Percentiles rank a stretch among this genome's conserved stretches.
Conservation (phyloP, 1,140 invertebrate species). For the Teleopsis dalmanni region DNA sequence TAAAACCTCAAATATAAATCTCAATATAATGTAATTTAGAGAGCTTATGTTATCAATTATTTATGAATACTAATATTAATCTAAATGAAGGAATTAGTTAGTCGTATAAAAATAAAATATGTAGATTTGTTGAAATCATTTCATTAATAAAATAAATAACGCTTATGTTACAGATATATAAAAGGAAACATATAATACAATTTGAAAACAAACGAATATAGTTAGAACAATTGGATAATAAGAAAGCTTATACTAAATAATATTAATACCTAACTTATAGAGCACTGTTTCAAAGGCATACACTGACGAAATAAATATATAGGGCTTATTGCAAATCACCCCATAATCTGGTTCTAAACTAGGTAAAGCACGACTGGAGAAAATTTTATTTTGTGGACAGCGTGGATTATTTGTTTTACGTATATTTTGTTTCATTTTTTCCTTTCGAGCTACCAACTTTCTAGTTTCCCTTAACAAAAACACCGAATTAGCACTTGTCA, state of each 20-base stretch:
- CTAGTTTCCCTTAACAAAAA: slow-evolving; percentile 41
- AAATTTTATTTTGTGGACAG: slow-evolving; percentile 12
- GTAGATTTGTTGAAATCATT: too few relatives aligned
- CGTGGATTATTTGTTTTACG: slow-evolving; percentile 20
- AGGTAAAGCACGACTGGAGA: slow-evolving; percentile 24
- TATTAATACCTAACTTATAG: slow-evolving; percentile 29
- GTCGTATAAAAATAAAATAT: too few relatives aligned
- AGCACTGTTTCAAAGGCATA: slow-evolving; percentile 41
- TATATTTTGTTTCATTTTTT: slow-evolving; percentile 41
- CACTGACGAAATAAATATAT: slow-evolving; percentile 40
- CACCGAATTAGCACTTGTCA: slow-evolving; percentile 37
- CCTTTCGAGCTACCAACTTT: slow-evolving; percentile 39
- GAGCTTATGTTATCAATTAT: too few relatives aligned
- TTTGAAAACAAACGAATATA: too few relatives aligned
- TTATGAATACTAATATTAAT: too few relatives aligned
- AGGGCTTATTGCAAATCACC: slow-evolving; percentile 31
- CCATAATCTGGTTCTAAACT: slow-evolving; percentile 39
- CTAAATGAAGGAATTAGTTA: too few relatives aligned
- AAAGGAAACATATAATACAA: too few relatives aligned
- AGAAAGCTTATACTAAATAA: slow-evolving; percentile 6
- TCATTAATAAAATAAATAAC: too few relatives aligned
- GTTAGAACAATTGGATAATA: too few relatives aligned
- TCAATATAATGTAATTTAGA: too few relatives aligned
- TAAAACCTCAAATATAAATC: too few relatives aligned
- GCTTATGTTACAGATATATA: too few relatives aligned